Evolutionary conservation across 2,113 vertebrate genomes (phyloP), one percentile per base, ranked within the genome.

Genomic region (Vulpes lagopus): DNA sequence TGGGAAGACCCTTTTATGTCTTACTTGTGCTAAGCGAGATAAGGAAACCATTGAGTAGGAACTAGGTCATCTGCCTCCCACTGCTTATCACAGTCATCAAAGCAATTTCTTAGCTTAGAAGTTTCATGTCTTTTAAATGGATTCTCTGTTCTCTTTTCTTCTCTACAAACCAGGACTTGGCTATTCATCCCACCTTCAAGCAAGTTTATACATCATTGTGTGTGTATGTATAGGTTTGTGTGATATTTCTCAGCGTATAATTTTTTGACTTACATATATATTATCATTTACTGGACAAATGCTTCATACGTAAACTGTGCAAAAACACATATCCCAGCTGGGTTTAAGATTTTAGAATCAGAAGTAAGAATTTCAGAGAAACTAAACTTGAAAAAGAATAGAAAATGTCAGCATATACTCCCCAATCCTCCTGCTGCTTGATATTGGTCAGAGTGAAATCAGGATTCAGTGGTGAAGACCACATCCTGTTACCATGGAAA

Each of bases 401-500:
- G 67, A 81, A 76, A 96, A 95, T 95, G 19, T 92, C 67, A 76
- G 25, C n/a, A 49, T 89, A 17, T 14, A 49, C 19, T 74, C 60
- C 23, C 35, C 15, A 12, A 5, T 85, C 35, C 23, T 81, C 30
- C 57, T 82, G 49, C 57, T 57, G 22, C 73, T 93, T 73, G 86
- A 32, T 97, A 62, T 85, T 89, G 92, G 95, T 90, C 95, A 94
- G 67, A 80, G 35, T 80, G 49, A 94, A 98, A 93, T 95, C 82
- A 78, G 65, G 85, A 94, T 89, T 85, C 69, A 8, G 73, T 59
- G 82, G 35, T 95, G 92, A 97, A 89, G 95, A 94, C 84, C 88
- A 86, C 23, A 84, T 82, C 80, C 92, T 30, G 97, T 98, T 97
- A 89, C 96, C 92, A 96, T 97, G 97, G 97, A 96, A 96, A 97